A percentile compares a stretch with the other conserved stretches of the same genome.
phyloP scores from a whole-genome alignment of 2,888 invertebrate genomes.

The Dryocosmus kuriphilus region DNA sequence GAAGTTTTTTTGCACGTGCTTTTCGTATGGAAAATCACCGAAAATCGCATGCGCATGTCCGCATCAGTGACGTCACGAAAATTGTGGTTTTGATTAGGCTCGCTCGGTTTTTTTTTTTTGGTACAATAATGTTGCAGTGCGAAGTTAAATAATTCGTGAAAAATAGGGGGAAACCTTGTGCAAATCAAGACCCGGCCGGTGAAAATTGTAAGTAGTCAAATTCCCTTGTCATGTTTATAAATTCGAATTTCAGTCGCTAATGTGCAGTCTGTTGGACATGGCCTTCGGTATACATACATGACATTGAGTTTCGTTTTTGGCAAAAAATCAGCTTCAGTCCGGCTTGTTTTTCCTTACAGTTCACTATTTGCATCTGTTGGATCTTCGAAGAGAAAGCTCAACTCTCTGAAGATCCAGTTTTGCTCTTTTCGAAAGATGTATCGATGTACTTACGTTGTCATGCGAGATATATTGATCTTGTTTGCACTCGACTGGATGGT shows the following conservation, averaged over 20 bases:
- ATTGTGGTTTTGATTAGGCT: constrained; percentile 73
- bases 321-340: constrained; percentile 39
- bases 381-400: constrained; percentile 29
- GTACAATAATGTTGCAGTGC: constrained; percentile 65
- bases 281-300: constrained; percentile 62
- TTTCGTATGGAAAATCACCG: constrained; percentile 76
- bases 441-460: constrained; percentile 34
- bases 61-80: constrained; percentile 76
- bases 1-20: constrained; percentile 66
- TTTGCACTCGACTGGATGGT: constrained; percentile 40
- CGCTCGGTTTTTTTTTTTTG: constrained; percentile 46
- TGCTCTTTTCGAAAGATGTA: constrained; percentile 25
- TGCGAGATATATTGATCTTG: constrained; percentile 61
- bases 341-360: constrained; percentile 28
- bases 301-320: constrained; percentile 58
- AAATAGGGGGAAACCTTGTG: constrained; percentile 58
- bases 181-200: constrained; percentile 58
- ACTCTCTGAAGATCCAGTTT: constrained; percentile 4
- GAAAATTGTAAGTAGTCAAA: constrained; percentile 66
- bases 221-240: constrained; percentile 55
- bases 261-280: constrained; percentile 64
- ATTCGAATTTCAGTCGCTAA: constrained; percentile 57
- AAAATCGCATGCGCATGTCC: constrained; percentile 76
- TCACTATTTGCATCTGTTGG: constrained; percentile 32
- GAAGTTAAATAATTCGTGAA: constrained; percentile 65